phyloP scores from a whole-genome alignment of 2,888 invertebrate species.

The Aporophyla nigra region DNA sequence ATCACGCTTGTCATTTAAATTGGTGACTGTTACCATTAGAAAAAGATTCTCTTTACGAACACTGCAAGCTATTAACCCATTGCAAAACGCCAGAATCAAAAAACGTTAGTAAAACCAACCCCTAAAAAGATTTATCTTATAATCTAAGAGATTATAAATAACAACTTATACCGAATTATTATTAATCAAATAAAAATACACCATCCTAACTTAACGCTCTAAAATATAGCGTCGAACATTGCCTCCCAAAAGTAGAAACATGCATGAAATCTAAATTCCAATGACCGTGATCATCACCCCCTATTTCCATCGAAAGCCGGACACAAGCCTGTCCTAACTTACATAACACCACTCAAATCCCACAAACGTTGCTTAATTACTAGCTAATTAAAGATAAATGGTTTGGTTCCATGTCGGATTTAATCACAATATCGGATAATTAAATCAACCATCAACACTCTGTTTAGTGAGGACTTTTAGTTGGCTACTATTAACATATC shows the following conservation, averaged over 20 bases:
- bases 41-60: not conserved
- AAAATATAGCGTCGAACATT: not conserved
- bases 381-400: constrained; percentile 50
- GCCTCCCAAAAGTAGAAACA: not conserved
- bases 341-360: constrained; percentile 17
- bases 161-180: not conserved
- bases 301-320: not conserved
- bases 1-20: not conserved
- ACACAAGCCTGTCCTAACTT: constrained; percentile 24
- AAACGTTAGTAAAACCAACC: not conserved
- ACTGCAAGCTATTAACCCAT: not conserved
- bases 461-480: constrained; percentile 1
- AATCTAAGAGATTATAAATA: not conserved
- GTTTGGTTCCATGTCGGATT: not conserved
- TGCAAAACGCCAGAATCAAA: not conserved
- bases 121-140: no score
- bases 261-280: not conserved
- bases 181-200: not conserved
- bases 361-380: constrained; percentile 37
- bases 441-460: not conserved
- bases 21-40: not conserved
- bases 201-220: not conserved
- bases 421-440: constrained; percentile 15
- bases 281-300: not conserved
- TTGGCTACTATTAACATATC: not conserved